Conservation (phyloP, 2,888 invertebrate genomes). For the Luperina testacea region DNA sequence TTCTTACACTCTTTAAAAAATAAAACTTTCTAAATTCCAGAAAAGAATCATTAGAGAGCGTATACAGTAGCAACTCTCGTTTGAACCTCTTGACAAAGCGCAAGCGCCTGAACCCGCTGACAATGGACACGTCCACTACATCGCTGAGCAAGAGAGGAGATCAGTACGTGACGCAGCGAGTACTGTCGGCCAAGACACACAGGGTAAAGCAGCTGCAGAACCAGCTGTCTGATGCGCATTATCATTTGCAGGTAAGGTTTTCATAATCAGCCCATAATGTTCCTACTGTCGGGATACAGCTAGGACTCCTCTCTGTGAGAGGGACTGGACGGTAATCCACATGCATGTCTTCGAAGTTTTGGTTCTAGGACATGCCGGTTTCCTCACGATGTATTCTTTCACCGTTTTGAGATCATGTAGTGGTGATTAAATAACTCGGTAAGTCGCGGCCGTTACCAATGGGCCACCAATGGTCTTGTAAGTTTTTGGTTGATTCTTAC, state of each 20-base stretch:
- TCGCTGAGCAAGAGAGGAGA: slow-evolving; percentile 77
- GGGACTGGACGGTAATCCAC: no score
- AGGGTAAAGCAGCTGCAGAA: slow-evolving; percentile 94
- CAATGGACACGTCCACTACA: slow-evolving; percentile 76
- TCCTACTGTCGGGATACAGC: no score
- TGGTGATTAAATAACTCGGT: no score
- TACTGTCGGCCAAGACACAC: slow-evolving; percentile 94
- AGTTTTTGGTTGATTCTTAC: no score
- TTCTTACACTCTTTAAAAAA: background rate
- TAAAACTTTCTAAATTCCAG: slow-evolving; percentile 68
- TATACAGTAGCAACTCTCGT: slow-evolving; percentile 87
- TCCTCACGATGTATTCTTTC: no score
- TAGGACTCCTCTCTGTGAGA: no score
- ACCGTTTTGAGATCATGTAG: no score
- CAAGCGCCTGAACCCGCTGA: slow-evolving; percentile 80
- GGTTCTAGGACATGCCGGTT: no score
- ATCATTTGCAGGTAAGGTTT: slow-evolving; percentile 92
- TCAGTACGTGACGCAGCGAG: slow-evolving; percentile 90
- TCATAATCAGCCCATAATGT: no score
- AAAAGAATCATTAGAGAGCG: slow-evolving; percentile 85
- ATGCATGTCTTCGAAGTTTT: no score
- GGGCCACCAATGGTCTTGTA: slow-evolving; percentile 75
- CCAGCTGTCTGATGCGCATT: slow-evolving; percentile 94
- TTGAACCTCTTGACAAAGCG: slow-evolving; percentile 83
- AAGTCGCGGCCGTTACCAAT: no score